Evolutionary conservation across 2,888 invertebrate species (phyloP).

Genomic region (Scotopteryx bipunctaria): DNA sequence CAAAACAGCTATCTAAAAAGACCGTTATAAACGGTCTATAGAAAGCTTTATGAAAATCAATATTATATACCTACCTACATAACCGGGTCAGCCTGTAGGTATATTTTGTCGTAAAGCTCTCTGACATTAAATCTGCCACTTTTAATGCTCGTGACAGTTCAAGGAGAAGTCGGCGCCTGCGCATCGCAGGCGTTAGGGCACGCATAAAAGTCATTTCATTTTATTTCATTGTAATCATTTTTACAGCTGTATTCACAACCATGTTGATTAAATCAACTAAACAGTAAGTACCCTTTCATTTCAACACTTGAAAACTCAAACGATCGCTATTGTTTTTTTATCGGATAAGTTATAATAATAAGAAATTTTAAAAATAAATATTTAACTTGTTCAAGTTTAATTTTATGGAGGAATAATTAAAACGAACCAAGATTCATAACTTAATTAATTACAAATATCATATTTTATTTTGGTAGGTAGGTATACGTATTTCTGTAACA

Average conservation of each 20-base stretch:
- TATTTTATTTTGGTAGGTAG: too few relatives aligned
- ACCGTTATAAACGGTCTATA: too few relatives aligned
- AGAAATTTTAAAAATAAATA: too few relatives aligned
- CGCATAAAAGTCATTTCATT: slow-evolving; percentile 54
- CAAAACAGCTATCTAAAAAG: too few relatives aligned
- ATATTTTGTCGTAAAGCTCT: slow-evolving; percentile 39
- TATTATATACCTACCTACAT: not conserved
- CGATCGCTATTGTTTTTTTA: slow-evolving; percentile 18
- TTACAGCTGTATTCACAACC: slow-evolving; percentile 70
- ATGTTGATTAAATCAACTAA: slow-evolving; percentile 50
- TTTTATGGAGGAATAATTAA: too few relatives aligned
- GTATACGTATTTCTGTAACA: too few relatives aligned
- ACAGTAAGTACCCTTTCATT: slow-evolving; percentile 36
- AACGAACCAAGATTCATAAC: too few relatives aligned
- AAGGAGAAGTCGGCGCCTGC: slow-evolving; percentile 57
- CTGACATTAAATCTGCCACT: slow-evolving; percentile 68
- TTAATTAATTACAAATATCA: too few relatives aligned
- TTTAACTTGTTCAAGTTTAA: too few relatives aligned
- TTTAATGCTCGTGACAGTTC: slow-evolving; percentile 66
- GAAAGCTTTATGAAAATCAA: too few relatives aligned
- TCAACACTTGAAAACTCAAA: not conserved
- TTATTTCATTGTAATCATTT: too few relatives aligned
- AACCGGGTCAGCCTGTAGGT: slow-evolving; percentile 7
- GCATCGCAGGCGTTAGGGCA: slow-evolving; percentile 36
- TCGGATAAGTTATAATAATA: not conserved